Conservation (phyloP, 2,113 vertebrate species). For the Morone saxatilis region DNA sequence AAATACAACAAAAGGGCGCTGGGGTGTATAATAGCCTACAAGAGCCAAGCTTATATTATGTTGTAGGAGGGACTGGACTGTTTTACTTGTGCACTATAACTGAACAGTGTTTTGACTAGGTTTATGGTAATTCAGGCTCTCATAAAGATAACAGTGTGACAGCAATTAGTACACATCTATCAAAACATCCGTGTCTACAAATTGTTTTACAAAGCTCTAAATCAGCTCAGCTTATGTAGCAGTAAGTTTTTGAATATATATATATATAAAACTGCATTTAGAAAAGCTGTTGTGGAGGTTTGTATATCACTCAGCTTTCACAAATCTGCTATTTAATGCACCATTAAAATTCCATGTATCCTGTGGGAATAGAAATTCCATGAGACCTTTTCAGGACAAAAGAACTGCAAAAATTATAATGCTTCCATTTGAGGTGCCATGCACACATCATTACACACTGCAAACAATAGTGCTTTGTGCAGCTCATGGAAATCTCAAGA, state of each 20-base stretch:
- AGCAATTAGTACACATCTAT: neutral
- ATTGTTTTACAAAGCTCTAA: constrained; percentile 5
- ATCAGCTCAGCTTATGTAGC: neutral
- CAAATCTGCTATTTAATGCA: constrained; percentile 32
- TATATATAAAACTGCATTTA: neutral
- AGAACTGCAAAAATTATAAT: constrained; percentile 14
- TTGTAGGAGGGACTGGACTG: neutral
- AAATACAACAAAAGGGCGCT: constrained; percentile 19
- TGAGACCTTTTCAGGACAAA: constrained; percentile 33
- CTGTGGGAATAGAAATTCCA: constrained; percentile 30
- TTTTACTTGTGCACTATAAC: constrained; percentile 3
- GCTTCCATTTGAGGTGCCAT: constrained; percentile 36
- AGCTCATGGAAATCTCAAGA: constrained; percentile 19
- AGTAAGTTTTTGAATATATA: constrained; percentile 5
- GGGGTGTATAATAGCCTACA: neutral
- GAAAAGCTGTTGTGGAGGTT: neutral
- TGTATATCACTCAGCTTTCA: neutral
- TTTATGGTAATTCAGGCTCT: constrained; percentile 20
- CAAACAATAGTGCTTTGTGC: constrained; percentile 45
- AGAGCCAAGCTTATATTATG: neutral
- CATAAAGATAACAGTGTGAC: neutral
- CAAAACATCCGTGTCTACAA: neutral
- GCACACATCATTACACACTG: constrained; percentile 47
- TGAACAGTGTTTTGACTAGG: neutral
- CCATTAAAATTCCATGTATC: constrained; percentile 40